phyloP scores from a whole-genome alignment of 2,888 invertebrate species.

The Ormyrus rosae region DNA sequence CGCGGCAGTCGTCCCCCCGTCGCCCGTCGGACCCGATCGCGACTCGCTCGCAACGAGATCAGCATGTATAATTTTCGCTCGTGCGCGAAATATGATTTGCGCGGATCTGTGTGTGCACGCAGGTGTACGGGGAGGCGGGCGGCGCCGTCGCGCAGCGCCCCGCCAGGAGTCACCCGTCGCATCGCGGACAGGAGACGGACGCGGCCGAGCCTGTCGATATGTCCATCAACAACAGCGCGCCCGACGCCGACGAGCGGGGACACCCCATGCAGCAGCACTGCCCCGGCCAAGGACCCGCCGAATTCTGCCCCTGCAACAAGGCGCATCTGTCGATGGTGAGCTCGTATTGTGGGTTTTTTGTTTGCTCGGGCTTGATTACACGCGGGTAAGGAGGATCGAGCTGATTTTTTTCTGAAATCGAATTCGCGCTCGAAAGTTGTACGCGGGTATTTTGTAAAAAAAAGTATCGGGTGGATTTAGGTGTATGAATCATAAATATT shows the following conservation, averaged over 20 bases:
- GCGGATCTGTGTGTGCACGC: neutral
- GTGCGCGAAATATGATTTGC: conserved; percentile 10
- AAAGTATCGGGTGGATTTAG: too few species aligned
- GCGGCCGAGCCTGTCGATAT: conserved; percentile 74
- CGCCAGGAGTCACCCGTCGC: conserved; percentile 4
- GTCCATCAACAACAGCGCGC: conserved; percentile 71
- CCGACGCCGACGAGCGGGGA: conserved; percentile 55
- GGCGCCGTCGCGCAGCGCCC: conserved; percentile 1
- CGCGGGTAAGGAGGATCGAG: too few species aligned
- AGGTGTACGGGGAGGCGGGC: conserved; percentile 43
- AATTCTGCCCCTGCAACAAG: conserved; percentile 56
- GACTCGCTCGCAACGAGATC: neutral
- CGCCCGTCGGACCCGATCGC: too few species aligned
- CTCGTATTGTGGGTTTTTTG: too few species aligned
- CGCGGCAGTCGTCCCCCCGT: too few species aligned
- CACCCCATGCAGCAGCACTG: conserved; percentile 57
- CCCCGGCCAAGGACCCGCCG: conserved; percentile 45
- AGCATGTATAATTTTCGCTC: conserved; percentile 4
- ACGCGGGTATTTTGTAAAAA: too few species aligned
- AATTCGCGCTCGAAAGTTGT: too few species aligned
- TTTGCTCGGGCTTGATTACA: too few species aligned
- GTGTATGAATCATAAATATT: too few species aligned
- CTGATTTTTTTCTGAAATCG: too few species aligned
- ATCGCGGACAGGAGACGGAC: conserved; percentile 59
- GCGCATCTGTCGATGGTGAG: conserved; percentile 43